Conservation (phyloP, 2,888 invertebrate genomes). For the Timema podura region DNA sequence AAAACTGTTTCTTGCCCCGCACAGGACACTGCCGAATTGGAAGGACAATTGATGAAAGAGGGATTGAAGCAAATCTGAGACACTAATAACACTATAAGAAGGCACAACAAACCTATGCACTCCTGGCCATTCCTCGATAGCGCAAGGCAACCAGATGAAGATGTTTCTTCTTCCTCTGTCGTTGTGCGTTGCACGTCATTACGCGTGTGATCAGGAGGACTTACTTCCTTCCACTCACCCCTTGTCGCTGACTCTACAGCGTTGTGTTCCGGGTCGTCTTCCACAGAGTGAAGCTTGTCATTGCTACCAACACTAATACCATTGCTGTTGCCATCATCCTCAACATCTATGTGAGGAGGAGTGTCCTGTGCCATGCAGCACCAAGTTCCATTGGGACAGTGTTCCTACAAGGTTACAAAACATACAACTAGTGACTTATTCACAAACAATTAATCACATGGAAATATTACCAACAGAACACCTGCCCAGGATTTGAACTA, state of each 20-base stretch:
- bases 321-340: constrained; percentile 24
- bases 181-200: constrained; percentile 41
- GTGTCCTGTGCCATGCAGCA: constrained; percentile 75
- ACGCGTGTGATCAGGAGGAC: constrained; percentile 18
- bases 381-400: constrained; percentile 74
- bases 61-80: too few relatives aligned
- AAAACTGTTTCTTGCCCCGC: too few relatives aligned
- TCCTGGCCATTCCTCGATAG: constrained; percentile 26
- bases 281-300: not conserved
- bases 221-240: constrained; percentile 23
- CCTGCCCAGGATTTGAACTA: too few relatives aligned
- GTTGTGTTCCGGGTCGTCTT: constrained; percentile 11
- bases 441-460: too few relatives aligned
- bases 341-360: constrained; percentile 43
- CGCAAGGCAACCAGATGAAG: constrained; percentile 24
- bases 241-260: constrained; percentile 16
- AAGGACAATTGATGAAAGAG: too few relatives aligned
- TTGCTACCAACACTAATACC: not conserved
- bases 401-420: constrained; percentile 46
- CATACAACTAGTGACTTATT: constrained; percentile 13
- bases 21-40: too few relatives aligned
- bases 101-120: constrained; percentile 35
- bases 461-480: too few relatives aligned
- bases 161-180: constrained; percentile 38
- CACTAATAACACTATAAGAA: constrained; percentile 24